Conservation (phyloP, 2,797 vertebrate genomes). For the Micropoecilia bifurca region DNA sequence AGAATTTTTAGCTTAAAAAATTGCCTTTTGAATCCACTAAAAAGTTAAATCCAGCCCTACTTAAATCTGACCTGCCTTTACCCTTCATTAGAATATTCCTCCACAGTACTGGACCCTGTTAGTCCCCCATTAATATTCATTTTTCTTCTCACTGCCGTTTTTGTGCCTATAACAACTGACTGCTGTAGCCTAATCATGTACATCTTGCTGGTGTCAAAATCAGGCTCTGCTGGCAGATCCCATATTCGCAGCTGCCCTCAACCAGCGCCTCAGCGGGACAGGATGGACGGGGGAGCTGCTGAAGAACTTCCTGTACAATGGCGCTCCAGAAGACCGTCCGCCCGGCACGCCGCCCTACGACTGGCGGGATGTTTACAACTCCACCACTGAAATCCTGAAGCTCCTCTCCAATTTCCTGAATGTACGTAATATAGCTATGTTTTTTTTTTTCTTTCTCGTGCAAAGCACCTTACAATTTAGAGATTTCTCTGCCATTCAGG, state of each 20-base stretch:
- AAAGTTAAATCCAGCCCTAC: neutral
- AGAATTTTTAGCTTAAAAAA: neutral
- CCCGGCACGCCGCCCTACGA: constrained; percentile 67
- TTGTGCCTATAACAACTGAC: neutral
- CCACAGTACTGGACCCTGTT: neutral
- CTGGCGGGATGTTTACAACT: constrained; percentile 87
- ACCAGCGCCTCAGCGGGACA: constrained; percentile 75
- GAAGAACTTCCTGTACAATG: constrained; percentile 86
- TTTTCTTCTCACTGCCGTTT: neutral
- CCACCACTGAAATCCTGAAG: constrained; percentile 80
- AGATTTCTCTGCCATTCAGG: constrained; percentile 39
- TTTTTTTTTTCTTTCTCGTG: constrained; percentile 18
- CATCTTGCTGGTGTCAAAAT: constrained; percentile 19
- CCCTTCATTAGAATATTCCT: neutral
- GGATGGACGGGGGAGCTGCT: constrained; percentile 82
- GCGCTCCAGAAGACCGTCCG: constrained; percentile 71
- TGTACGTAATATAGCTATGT: constrained; percentile 75
- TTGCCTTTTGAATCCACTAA: neutral
- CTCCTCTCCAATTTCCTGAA: constrained; percentile 88
- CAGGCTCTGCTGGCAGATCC: constrained; percentile 86
- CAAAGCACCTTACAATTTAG: neutral
- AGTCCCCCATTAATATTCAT: neutral
- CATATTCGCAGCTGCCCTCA: constrained; percentile 72
- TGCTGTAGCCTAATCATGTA: constrained; percentile 7
- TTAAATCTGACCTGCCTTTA: neutral